Conservation (phyloP, 2,888 invertebrate species). For the Coenonympha glycerion region DNA sequence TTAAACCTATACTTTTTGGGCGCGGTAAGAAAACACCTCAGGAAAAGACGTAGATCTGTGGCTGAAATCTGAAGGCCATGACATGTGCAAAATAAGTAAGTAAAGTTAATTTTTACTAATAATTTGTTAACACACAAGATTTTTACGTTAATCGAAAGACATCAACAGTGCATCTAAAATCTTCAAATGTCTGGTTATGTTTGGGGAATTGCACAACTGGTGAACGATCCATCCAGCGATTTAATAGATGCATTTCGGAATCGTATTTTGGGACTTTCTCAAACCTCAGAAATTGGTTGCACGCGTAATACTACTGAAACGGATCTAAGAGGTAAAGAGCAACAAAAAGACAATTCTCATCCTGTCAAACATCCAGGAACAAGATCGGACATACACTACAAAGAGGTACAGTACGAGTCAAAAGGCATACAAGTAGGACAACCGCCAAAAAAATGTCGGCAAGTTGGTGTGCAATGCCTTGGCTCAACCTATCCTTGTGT, state of each 20-base stretch:
- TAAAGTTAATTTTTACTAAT: too few relatives aligned
- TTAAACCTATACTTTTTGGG: too few relatives aligned
- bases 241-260: slow-evolving; percentile 40
- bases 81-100: too few relatives aligned
- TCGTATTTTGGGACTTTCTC: slow-evolving; percentile 29
- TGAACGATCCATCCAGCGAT: slow-evolving; percentile 50
- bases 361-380: background rate
- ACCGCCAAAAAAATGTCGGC: slow-evolving; percentile 27
- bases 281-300: background rate
- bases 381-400: slow-evolving; percentile 9
- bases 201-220: slow-evolving; percentile 51
- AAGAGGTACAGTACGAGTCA: slow-evolving; percentile 26
- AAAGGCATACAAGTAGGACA: slow-evolving; percentile 40
- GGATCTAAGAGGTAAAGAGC: slow-evolving; percentile 1
- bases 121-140: too few relatives aligned
- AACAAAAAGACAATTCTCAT: slow-evolving; percentile 7
- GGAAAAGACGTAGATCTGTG: too few relatives aligned
- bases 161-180: background rate
- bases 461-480: slow-evolving; percentile 40
- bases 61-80: too few relatives aligned
- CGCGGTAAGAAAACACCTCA: too few relatives aligned
- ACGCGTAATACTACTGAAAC: background rate
- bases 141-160: background rate
- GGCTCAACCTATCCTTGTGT: slow-evolving; percentile 22
- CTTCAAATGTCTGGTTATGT: slow-evolving; percentile 43